These are phyloP conservation scores for Cantharis nigra DNA, from an alignment of 2,888 invertebrate genomes.

Conservation along the genomic window DNA sequence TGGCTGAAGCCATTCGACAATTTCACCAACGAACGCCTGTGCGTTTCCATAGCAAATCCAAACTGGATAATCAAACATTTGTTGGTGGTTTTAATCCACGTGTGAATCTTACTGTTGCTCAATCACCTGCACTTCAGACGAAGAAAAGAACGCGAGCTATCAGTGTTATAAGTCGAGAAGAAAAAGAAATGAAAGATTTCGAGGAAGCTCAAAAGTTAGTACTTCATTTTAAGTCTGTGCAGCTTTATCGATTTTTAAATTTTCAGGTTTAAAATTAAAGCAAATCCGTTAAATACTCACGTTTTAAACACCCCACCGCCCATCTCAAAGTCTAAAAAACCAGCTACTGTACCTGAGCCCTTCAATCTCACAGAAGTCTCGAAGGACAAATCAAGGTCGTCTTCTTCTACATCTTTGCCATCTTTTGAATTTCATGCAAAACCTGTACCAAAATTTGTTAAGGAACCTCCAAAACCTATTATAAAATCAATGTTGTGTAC, in stretches of 20 bases:
- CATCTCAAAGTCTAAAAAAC: slow-evolving; percentile 53
- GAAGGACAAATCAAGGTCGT: background rate
- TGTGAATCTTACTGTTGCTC: slow-evolving; percentile 54
- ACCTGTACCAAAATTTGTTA: slow-evolving; percentile 63
- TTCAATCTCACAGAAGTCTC: slow-evolving; percentile 63
- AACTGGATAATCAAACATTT: slow-evolving; percentile 20
- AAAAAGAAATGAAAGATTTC: slow-evolving; percentile 65
- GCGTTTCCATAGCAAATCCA: slow-evolving; percentile 55
- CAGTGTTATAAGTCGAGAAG: slow-evolving; percentile 61
- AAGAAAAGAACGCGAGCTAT: slow-evolving; percentile 60
- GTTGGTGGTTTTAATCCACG: slow-evolving; percentile 6
- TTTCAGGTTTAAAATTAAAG: slow-evolving; percentile 65
- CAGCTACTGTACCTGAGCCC: slow-evolving; percentile 64
- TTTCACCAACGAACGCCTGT: slow-evolving; percentile 61
- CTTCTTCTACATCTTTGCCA: background rate
- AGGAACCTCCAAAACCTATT: slow-evolving; percentile 52
- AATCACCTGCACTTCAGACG: slow-evolving; percentile 61
- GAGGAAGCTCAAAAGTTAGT: slow-evolving; percentile 66
- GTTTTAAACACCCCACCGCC: slow-evolving; percentile 58
- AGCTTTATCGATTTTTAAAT: slow-evolving; percentile 7
- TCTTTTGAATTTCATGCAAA: slow-evolving; percentile 61
- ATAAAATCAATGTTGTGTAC: slow-evolving; percentile 20
- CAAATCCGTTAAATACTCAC: slow-evolving; percentile 66
- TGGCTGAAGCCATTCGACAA: slow-evolving; percentile 60
- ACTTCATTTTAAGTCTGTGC: background rate